Percentiles rank a stretch among this genome's conserved stretches.
These are phyloP conservation scores for Apoda limacodes DNA, from an alignment of 2,888 invertebrate genomes.

Conservation along the genomic window DNA sequence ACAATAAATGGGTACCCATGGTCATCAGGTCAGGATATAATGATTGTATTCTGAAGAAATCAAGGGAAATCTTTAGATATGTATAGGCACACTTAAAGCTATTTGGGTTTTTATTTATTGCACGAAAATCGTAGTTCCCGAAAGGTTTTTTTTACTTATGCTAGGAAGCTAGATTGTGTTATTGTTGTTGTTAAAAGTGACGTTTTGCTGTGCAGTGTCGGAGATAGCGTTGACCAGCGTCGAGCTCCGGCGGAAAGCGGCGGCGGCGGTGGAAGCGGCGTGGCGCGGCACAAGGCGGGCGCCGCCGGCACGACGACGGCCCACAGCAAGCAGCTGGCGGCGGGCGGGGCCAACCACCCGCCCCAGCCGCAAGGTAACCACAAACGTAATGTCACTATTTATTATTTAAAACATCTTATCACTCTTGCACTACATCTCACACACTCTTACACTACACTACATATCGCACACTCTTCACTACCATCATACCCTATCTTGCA, in stretches of 20 bases:
- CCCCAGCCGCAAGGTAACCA: conserved; percentile 73
- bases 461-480: too few species aligned
- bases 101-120: conserved; percentile 3
- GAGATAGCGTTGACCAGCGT: conserved; percentile 49
- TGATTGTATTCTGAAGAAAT: too few species aligned
- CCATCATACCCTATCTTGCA: too few species aligned
- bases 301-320: conserved; percentile 78
- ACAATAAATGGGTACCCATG: too few species aligned
- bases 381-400: conserved; percentile 58
- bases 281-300: conserved; percentile 52
- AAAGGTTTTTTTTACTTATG: too few species aligned
- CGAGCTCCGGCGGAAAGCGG: conserved; percentile 28
- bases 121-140: too few species aligned
- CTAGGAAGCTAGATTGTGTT: too few species aligned
- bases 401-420: too few species aligned
- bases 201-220: conserved; percentile 44
- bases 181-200: conserved; percentile 10
- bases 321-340: conserved; percentile 85
- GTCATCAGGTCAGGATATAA: too few species aligned
- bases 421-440: too few species aligned
- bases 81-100: conserved; percentile 1
- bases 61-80: conserved; percentile 4
- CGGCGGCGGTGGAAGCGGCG: conserved; percentile 41
- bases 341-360: conserved; percentile 78
- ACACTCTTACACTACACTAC: too few species aligned